A percentile compares a stretch with the other conserved stretches of the same genome.
Evolutionary conservation across 1,140 invertebrate species (phyloP).

Genomic region (Rhysida immarginata): DNA sequence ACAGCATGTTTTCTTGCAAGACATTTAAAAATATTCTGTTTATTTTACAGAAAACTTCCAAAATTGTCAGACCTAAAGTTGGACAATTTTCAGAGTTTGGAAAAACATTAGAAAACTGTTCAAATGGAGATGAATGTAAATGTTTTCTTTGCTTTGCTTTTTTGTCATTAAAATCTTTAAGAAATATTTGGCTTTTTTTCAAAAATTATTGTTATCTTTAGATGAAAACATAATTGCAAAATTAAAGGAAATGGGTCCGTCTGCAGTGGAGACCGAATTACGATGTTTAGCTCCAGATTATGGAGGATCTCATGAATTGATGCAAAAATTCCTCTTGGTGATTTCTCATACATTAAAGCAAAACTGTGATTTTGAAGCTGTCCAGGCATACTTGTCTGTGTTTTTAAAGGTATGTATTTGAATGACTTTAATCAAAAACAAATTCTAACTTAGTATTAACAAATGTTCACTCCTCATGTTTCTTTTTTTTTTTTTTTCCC

Average conservation of each 20-base stretch:
- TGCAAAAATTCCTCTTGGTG: conserved; percentile 66
- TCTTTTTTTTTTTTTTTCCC: too few relatives aligned
- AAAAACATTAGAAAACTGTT: background rate
- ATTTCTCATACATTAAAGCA: conserved; percentile 51
- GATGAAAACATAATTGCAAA: conserved; percentile 42
- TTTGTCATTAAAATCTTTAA: conserved; percentile 16
- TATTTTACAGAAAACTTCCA: background rate
- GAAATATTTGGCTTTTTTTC: too few relatives aligned
- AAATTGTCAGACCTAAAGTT: background rate
- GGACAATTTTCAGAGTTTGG: background rate
- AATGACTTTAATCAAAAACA: too few relatives aligned
- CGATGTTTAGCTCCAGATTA: conserved; percentile 54
- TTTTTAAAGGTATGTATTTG: conserved; percentile 72
- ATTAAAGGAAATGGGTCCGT: conserved; percentile 67
- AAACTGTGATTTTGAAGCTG: conserved; percentile 78
- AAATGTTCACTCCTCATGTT: too few relatives aligned
- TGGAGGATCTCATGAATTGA: conserved; percentile 46
- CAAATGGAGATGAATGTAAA: conserved; percentile 8
- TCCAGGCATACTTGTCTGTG: conserved; percentile 75
- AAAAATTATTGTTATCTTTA: conserved; percentile 16
- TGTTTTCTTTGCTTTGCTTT: conserved; percentile 5
- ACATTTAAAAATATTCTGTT: background rate
- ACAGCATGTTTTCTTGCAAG: background rate
- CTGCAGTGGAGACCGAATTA: conserved; percentile 78
- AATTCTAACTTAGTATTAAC: too few relatives aligned